Percentiles rank a stretch among this genome's conserved stretches.
phyloP scores from a whole-genome alignment of 2,888 invertebrate genomes.

The Clivina fossor region DNA sequence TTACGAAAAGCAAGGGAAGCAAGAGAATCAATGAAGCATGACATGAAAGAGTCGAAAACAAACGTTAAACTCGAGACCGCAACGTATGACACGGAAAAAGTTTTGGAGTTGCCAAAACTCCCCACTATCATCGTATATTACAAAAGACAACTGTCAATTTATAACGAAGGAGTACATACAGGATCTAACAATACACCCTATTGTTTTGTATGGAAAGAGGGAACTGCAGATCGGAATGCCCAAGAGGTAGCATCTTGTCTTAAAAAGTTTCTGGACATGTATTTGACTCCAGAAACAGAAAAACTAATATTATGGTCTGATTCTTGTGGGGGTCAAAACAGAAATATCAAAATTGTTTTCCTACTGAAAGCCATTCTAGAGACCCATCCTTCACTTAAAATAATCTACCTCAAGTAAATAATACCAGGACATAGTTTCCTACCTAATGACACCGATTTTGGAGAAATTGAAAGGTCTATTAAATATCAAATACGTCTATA shows the following conservation, averaged over 20 bases:
- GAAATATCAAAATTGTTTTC: slow-evolving; percentile 38
- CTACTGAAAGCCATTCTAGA: slow-evolving; percentile 36
- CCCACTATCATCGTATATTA: slow-evolving; percentile 37
- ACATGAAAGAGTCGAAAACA: slow-evolving; percentile 29
- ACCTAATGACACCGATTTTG: too few relatives aligned
- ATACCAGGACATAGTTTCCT: too few relatives aligned
- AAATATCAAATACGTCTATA: slow-evolving; percentile 7
- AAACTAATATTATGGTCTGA: slow-evolving; percentile 39
- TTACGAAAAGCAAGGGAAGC: slow-evolving; percentile 15
- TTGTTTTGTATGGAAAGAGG: slow-evolving; percentile 43
- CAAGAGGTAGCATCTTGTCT: slow-evolving; percentile 43
- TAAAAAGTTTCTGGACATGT: slow-evolving; percentile 36
- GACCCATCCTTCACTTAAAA: slow-evolving; percentile 9
- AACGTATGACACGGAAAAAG: slow-evolving; percentile 34
- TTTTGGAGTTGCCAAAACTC: slow-evolving; percentile 32
- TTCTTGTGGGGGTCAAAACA: slow-evolving; percentile 30
- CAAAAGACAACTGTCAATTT: slow-evolving; percentile 37
- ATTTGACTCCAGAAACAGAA: slow-evolving; percentile 16
- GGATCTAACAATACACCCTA: slow-evolving; percentile 37
- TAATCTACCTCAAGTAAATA: too few relatives aligned
- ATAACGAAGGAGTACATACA: slow-evolving; percentile 41
- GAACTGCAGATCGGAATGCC: slow-evolving; percentile 41
- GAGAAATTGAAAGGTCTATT: too few relatives aligned
- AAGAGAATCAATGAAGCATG: slow-evolving; percentile 30
- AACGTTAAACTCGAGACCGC: slow-evolving; percentile 28